These are phyloP conservation scores for Mythimna ferrago DNA, from an alignment of 2,888 invertebrate genomes.

Conservation along the genomic window DNA sequence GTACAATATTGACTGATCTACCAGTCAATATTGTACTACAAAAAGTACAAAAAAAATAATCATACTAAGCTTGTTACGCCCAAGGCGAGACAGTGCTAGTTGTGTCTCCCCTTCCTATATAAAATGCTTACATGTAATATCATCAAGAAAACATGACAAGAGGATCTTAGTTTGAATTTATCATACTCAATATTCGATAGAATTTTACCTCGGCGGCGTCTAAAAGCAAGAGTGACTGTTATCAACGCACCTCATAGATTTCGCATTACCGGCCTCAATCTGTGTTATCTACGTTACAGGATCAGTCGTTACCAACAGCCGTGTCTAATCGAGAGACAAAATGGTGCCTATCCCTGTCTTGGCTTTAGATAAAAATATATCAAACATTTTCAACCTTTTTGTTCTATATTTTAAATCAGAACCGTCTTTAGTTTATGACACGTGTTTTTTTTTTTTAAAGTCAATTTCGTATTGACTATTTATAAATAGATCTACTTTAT, in stretches of 20 bases:
- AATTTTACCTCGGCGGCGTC: background rate
- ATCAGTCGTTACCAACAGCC: conserved; percentile 40
- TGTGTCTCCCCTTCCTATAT: too few relatives aligned
- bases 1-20: too few relatives aligned
- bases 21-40: too few relatives aligned
- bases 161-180: background rate
- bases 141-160: background rate
- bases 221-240: conserved; percentile 7
- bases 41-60: too few relatives aligned
- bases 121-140: background rate
- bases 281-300: conserved; percentile 14
- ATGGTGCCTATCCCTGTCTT: background rate
- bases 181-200: background rate
- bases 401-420: background rate
- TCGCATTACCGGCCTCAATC: conserved; percentile 18
- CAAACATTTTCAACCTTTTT: background rate
- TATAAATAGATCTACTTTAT: too few relatives aligned
- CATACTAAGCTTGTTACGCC: too few relatives aligned
- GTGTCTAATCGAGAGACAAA: conserved; percentile 30
- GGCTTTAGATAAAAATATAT: conserved; percentile 1
- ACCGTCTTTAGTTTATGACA: too few relatives aligned
- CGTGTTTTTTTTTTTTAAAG: too few relatives aligned
- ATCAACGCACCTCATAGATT: conserved; percentile 34
- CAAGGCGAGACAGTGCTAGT: too few relatives aligned
- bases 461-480: too few relatives aligned